phyloP scores from a whole-genome alignment of 2,888 invertebrate species.

The Drosophila hamatofila region DNA sequence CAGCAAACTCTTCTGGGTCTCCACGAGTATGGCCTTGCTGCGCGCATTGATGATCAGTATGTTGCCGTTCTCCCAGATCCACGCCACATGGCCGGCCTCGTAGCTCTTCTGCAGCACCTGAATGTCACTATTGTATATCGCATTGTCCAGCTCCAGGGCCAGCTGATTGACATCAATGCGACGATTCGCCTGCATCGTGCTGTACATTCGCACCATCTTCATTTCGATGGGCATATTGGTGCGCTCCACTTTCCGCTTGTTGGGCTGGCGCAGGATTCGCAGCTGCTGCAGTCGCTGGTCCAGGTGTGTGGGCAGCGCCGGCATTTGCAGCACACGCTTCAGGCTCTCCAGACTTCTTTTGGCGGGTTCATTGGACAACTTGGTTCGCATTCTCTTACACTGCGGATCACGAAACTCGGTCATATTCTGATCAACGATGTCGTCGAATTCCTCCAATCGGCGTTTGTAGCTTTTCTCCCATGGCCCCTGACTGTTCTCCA shows the following conservation, averaged over 20 bases:
- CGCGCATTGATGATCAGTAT: conserved; percentile 46
- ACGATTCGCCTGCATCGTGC: conserved; percentile 27
- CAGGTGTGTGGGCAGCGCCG: conserved; percentile 20
- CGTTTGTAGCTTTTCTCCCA: conserved; percentile 33
- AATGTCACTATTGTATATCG: conserved; percentile 20
- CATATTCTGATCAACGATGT: conserved; percentile 30
- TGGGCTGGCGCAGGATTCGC: conserved; percentile 37
- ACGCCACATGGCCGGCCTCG: conserved; percentile 27
- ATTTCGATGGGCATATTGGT: conserved; percentile 30
- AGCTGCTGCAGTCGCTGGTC: conserved; percentile 39
- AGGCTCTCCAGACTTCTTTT: not conserved
- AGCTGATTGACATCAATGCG: conserved; percentile 18
- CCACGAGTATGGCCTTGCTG: conserved; percentile 18
- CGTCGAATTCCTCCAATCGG: conserved; percentile 31
- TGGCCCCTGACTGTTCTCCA: conserved; percentile 44
- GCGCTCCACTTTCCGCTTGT: conserved; percentile 9
- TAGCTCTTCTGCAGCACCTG: conserved; percentile 45
- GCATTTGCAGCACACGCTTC: conserved; percentile 28
- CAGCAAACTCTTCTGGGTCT: conserved; percentile 23
- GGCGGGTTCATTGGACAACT: not conserved
- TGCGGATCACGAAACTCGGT: conserved; percentile 39
- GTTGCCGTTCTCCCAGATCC: conserved; percentile 55
- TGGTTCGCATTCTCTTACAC: conserved; percentile 20
- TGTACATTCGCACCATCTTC: conserved; percentile 22
- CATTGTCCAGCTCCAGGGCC: conserved; percentile 3